phyloP scores from a whole-genome alignment of 2,113 vertebrate genomes.

The Mungos mungo region DNA sequence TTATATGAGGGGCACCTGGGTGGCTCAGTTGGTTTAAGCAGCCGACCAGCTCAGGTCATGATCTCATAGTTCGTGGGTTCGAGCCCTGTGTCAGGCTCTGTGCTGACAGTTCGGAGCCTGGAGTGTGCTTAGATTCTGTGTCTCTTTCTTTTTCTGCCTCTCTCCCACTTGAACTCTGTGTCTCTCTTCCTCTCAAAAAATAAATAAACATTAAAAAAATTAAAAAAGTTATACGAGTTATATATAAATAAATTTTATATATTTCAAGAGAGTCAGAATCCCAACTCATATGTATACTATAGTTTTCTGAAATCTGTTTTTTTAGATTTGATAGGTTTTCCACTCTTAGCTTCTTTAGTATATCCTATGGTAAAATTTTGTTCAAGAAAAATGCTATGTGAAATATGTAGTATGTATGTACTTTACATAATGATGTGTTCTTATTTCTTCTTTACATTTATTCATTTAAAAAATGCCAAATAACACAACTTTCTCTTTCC shows the following conservation, averaged over 20 bases:
- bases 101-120: too few relatives aligned
- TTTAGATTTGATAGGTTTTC: neutral
- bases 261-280: neutral
- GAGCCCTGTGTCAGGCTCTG: too few relatives aligned
- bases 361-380: neutral
- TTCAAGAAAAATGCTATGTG: neutral
- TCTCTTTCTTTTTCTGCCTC: too few relatives aligned
- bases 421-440: neutral
- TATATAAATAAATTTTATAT: constrained; percentile 1
- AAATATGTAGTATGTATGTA: neutral
- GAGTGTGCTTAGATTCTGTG: too few relatives aligned
- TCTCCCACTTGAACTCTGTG: too few relatives aligned
- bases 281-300: neutral
- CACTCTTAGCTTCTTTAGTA: neutral
- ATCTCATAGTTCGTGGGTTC: too few relatives aligned
- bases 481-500: neutral
- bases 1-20: neutral
- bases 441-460: neutral
- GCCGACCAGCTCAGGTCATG: too few relatives aligned
- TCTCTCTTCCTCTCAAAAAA: too few relatives aligned
- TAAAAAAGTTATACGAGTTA: neutral
- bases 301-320: neutral
- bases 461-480: neutral
- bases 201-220: too few relatives aligned
- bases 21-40: too few relatives aligned